Evolutionary conservation across 2,888 invertebrate genomes (phyloP).

Genomic region (Trachelus tabidus): DNA sequence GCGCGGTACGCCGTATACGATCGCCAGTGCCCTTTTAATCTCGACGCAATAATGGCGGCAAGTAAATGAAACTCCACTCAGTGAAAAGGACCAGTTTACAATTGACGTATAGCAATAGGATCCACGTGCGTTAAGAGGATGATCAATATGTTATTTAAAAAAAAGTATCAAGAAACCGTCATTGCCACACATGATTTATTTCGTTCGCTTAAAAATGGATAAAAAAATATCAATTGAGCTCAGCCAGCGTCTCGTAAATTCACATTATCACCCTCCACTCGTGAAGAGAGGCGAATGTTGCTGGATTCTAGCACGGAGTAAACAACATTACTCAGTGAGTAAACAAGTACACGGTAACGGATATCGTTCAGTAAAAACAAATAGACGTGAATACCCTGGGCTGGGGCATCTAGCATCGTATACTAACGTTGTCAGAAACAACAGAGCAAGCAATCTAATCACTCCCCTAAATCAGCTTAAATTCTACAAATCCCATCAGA

Average conservation of each 20-base stretch:
- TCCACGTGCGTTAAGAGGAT: not conserved
- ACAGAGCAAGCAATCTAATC: not conserved
- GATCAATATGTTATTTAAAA: not conserved
- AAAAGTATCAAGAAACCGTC: constrained; percentile 17
- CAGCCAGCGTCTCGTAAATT: constrained; percentile 24
- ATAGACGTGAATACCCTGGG: not conserved
- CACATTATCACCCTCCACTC: constrained; percentile 24
- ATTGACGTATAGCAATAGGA: not conserved
- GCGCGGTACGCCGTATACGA: not conserved
- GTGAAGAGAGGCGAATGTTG: not conserved
- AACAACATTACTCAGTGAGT: constrained; percentile 2
- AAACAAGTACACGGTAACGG: not conserved
- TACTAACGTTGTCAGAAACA: not conserved
- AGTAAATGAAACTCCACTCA: constrained; percentile 38
- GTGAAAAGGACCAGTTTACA: not conserved
- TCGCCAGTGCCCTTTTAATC: constrained; percentile 36
- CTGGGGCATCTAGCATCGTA: not conserved
- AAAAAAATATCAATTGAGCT: constrained; percentile 1
- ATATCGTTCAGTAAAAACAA: not conserved
- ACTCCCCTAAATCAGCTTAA: not conserved
- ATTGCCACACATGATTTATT: constrained; percentile 15
- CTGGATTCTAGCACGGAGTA: not conserved
- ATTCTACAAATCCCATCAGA: not conserved
- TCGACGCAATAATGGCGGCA: constrained; percentile 48
- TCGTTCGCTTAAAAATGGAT: not conserved